Conservation (phyloP, 2,797 vertebrate species). For the Lagorchestes hirsutus region DNA sequence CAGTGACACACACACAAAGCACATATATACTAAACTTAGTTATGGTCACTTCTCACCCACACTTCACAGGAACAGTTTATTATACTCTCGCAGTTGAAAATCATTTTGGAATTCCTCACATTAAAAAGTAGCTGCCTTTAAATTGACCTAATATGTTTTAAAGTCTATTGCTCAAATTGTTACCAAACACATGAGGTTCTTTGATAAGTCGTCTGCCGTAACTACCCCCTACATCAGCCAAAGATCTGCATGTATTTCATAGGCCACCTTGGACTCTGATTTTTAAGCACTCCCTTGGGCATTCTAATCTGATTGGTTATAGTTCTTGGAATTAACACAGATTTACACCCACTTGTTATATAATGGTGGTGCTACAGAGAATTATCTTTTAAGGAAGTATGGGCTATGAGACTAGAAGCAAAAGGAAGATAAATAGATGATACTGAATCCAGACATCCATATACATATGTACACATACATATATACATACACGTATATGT, state of each 20-base stretch:
- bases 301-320: neutral
- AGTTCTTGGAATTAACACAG: neutral
- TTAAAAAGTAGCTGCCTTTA: neutral
- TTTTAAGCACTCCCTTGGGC: fast-evolving
- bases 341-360: neutral
- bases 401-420: fast-evolving
- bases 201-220: neutral
- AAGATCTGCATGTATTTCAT: neutral
- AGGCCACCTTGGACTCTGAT: neutral
- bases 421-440: neutral
- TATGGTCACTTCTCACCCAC: neutral
- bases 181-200: neutral
- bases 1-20: neutral
- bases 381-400: neutral
- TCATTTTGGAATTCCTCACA: neutral
- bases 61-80: neutral
- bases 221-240: neutral
- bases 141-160: too few species aligned
- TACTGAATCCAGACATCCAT: neutral
- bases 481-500: neutral
- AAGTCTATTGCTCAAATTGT: neutral
- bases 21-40: neutral
- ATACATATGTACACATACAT: neutral
- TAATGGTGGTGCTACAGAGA: neutral
- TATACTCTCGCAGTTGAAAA: neutral